Percentiles rank a stretch among this genome's conserved stretches.
Evolutionary conservation across 2,113 vertebrate genomes (phyloP).

Genomic region (Cavia porcellus): DNA sequence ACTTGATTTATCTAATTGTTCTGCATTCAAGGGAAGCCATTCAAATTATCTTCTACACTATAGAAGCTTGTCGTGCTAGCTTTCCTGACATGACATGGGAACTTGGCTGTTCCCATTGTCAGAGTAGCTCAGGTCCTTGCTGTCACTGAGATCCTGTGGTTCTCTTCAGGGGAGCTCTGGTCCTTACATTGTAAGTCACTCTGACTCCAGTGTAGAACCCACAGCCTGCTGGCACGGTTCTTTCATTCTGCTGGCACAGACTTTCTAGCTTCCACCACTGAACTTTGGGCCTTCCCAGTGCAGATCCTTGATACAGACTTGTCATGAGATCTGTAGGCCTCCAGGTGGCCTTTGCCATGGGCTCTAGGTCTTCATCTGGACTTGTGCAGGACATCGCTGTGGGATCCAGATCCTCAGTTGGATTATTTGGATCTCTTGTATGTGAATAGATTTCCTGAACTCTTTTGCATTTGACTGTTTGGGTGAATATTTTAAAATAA

Average conservation of each 20-base stretch:
- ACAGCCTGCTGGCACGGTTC: neutral
- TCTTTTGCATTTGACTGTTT: neutral
- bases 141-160: neutral
- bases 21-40: no score
- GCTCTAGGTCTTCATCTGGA: neutral
- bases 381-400: no score
- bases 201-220: neutral
- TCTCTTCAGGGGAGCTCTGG: neutral
- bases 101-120: neutral
- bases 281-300: neutral
- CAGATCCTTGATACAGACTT: neutral
- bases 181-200: neutral
- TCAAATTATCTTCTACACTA: no score
- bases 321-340: neutral
- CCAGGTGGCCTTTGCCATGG: neutral
- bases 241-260: neutral
- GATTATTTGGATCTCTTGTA: neutral
- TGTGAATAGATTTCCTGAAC: neutral
- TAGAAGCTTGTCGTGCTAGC: neutral
- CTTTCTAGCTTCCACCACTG: neutral
- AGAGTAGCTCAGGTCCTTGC: neutral
- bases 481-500: neutral
- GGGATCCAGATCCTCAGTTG: no score
- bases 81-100: neutral
- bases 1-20: no score